phyloP scores from a whole-genome alignment of 2,797 vertebrate species.

The Aldrovandia affinis region DNA sequence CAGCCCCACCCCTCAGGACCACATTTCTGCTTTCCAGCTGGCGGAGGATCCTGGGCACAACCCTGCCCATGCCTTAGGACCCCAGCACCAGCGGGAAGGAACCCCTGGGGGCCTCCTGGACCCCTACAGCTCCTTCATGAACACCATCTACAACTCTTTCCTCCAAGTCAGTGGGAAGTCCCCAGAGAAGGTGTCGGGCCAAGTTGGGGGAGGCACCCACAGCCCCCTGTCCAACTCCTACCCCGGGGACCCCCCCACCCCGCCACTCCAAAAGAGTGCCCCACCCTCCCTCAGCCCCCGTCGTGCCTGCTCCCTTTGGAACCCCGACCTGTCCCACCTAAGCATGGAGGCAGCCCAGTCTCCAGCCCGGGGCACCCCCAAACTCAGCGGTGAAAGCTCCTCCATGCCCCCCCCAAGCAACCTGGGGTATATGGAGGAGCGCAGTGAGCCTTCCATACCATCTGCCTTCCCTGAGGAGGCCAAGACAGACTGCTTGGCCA shows the following conservation, averaged over 20 bases:
- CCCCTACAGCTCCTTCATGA: conserved; percentile 81
- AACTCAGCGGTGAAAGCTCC: conserved; percentile 69
- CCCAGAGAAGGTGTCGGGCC: conserved; percentile 65
- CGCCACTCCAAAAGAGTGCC: conserved; percentile 66
- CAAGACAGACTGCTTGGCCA: conserved; percentile 71
- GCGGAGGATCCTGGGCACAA: conserved; percentile 61
- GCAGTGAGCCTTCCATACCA: conserved; percentile 68
- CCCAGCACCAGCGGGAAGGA: conserved; percentile 66
- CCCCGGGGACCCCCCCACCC: conserved; percentile 56
- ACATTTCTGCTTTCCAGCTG: conserved; percentile 66
- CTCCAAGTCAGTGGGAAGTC: conserved; percentile 80
- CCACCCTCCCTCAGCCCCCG: conserved; percentile 77
- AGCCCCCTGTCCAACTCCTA: conserved; percentile 67
- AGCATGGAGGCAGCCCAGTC: conserved; percentile 78
- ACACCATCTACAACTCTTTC: conserved; percentile 83
- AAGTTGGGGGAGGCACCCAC: conserved; percentile 27
- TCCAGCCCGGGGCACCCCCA: conserved; percentile 78
- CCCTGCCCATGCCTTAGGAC: conserved; percentile 57
- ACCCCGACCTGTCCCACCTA: conserved; percentile 74
- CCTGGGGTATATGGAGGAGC: conserved; percentile 61
- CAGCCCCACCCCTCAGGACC: conserved; percentile 67
- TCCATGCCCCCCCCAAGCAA: conserved; percentile 66
- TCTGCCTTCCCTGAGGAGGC: conserved; percentile 76
- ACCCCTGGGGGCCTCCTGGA: conserved; percentile 62
- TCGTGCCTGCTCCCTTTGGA: conserved; percentile 76